Conservation (phyloP, 2,888 invertebrate species). For the Phrixothrix hirtus region DNA sequence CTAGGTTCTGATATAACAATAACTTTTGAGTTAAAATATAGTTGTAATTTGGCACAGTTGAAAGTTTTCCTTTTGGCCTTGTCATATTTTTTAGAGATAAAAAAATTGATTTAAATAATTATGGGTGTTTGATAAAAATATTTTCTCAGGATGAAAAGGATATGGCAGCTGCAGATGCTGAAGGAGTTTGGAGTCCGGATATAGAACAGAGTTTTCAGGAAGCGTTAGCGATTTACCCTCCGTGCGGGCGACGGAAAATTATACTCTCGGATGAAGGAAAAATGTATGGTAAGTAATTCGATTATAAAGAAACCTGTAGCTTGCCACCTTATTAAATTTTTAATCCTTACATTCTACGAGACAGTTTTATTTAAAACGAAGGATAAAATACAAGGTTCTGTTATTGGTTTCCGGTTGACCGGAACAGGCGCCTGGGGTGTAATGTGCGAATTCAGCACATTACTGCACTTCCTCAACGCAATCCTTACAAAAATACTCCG, state of each 20-base stretch:
- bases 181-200: slow-evolving; percentile 99
- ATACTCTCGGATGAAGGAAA: slow-evolving; percentile 99
- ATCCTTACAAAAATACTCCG: slow-evolving; percentile 6
- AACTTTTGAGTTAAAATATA: too few species aligned
- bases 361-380: too few species aligned
- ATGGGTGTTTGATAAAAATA: too few species aligned
- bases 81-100: too few species aligned
- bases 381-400: slow-evolving; percentile 14
- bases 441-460: slow-evolving; percentile 49
- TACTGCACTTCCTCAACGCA: slow-evolving; percentile 35
- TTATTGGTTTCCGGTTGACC: slow-evolving; percentile 51
- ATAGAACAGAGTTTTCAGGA: slow-evolving; percentile 99
- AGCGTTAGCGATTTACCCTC: slow-evolving; percentile 99
- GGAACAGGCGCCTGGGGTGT: slow-evolving; percentile 40
- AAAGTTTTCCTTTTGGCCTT: too few species aligned
- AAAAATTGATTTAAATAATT: too few species aligned
- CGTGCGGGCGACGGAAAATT: slow-evolving; percentile 98
- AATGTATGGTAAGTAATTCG: slow-evolving; percentile 96
- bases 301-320: too few species aligned
- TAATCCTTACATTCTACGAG: too few species aligned
- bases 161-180: slow-evolving; percentile 94
- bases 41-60: too few species aligned
- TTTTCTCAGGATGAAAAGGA: slow-evolving; percentile 77
- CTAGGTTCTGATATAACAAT: too few species aligned
- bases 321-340: too few species aligned